phyloP scores from a whole-genome alignment of 2,888 invertebrate genomes.

The Oscheius onirici region DNA sequence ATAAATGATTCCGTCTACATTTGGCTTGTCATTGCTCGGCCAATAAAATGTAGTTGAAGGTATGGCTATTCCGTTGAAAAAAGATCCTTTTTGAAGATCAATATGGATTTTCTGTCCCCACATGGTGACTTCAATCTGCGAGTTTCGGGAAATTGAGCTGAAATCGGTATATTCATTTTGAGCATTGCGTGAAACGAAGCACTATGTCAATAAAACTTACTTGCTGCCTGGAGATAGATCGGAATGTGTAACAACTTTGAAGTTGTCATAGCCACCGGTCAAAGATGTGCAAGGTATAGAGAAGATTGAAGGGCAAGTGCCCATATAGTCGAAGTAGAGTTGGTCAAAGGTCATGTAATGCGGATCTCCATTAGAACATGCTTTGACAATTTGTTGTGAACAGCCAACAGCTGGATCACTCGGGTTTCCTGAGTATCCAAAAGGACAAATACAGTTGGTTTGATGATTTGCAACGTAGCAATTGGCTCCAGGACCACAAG shows the following conservation, averaged over 20 bases:
- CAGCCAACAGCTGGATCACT: not conserved
- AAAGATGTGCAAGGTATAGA: conserved; percentile 50
- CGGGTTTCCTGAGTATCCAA: conserved; percentile 49
- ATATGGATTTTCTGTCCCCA: conserved; percentile 55
- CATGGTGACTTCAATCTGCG: conserved; percentile 55
- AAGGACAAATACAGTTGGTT: conserved; percentile 58
- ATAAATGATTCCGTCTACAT: too few species aligned
- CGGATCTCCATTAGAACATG: conserved; percentile 68
- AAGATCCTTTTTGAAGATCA: conserved; percentile 41
- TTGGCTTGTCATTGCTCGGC: too few species aligned
- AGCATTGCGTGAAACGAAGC: too few species aligned
- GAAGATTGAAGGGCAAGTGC: conserved; percentile 69
- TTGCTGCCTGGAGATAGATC: conserved; percentile 36
- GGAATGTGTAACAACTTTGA: conserved; percentile 54
- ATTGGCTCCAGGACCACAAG: conserved; percentile 55
- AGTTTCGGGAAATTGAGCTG: conserved; percentile 50
- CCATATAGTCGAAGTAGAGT: conserved; percentile 61
- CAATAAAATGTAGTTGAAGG: too few species aligned
- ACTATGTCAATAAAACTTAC: too few species aligned
- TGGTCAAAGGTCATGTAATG: conserved; percentile 71
- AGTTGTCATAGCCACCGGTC: conserved; percentile 42
- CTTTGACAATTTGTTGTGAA: conserved; percentile 6
- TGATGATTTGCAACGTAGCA: conserved; percentile 60
- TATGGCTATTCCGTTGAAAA: conserved; percentile 48
- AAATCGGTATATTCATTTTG: not conserved